Evolutionary conservation across 2,113 vertebrate species (phyloP), one percentile per base, ranked within the genome.

Genomic region (Sprattus sprattus): DNA sequence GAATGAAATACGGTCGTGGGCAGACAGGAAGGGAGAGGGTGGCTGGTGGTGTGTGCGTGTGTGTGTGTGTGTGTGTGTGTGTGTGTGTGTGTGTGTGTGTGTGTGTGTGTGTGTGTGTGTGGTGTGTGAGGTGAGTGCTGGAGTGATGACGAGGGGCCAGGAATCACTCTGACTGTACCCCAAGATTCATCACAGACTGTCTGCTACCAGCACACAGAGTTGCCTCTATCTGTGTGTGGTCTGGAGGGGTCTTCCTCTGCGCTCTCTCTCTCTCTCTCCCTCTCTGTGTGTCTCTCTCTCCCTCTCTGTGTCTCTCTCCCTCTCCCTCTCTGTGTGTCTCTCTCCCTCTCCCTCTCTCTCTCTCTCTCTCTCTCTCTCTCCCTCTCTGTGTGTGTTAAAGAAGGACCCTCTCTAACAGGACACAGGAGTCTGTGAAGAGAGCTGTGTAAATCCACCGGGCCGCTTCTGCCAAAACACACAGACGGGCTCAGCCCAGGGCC

Each of bases 381-480:
- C 81, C 32, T 85, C 6, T 80, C n/a, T 28, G 11, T 81, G 15
- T 45, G 4, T 45, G 11, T 64, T 45, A 85, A 47, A 46, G 54
- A 39, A 87, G 86, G 80, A 13, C 25, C 45, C 0, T 82, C 85
- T 87, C 49, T 54, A 49, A 78, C 47, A 25, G n/a, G 6, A 25
- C 39, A 45, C 80, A 64, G 84, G 86, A 81, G 82, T 83, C 49
- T 32, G 50, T 81, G 60, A 60, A 57, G 45, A 67, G 84, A 39
- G 81, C 44, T 32, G 44, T 83, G 83, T 88, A 85, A 88, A 88
- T 88, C 84, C 85, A 60, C 49, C 46, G 6, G 6, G 64, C 8
- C 46, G 46, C 49, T 6, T 1, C 50, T 46, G 87, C 87, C 87
- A 88, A 88, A 81, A 85, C 45, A 88, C 82, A 88, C 84, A 82